These are phyloP conservation scores for Myiagra hebetior DNA, from an alignment of 2,113 vertebrate species.

Conservation along the genomic window DNA sequence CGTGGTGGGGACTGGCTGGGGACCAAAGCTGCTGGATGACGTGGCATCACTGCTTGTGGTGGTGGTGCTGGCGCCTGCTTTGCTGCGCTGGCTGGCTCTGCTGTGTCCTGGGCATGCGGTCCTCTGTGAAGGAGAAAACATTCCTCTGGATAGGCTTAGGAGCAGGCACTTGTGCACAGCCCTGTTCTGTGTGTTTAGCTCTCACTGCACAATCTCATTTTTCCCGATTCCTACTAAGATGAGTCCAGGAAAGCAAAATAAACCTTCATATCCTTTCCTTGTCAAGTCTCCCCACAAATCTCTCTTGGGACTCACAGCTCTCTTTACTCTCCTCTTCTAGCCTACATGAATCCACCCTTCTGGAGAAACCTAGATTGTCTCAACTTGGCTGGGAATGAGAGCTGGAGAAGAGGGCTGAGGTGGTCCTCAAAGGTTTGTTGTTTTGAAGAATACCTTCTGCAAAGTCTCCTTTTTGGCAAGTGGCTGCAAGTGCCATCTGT, in stretches of 20 bases:
- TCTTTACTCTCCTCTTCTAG: not conserved
- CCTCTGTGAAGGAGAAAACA: conserved; percentile 27
- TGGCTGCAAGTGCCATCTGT: not conserved
- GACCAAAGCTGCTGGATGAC: not conserved
- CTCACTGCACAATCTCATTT: not conserved
- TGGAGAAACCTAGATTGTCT: not conserved
- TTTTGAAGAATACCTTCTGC: not conserved
- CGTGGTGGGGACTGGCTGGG: accelerated
- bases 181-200: not conserved
- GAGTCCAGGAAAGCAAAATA: not conserved
- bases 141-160: not conserved
- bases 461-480: not conserved
- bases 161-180: not conserved
- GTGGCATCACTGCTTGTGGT: accelerated
- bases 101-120: not conserved
- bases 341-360: not conserved
- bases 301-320: not conserved
- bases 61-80: accelerated
- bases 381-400: not conserved
- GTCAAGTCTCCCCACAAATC: not conserved
- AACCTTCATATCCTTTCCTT: not conserved
- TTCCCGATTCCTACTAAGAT: not conserved
- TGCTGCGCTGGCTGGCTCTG: not conserved
- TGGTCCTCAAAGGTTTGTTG: not conserved
- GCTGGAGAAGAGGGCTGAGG: not conserved